Evolutionary conservation across 2,797 vertebrate species (phyloP), one percentile per base, ranked within the genome.

Genomic region (Antrozous pallidus): DNA sequence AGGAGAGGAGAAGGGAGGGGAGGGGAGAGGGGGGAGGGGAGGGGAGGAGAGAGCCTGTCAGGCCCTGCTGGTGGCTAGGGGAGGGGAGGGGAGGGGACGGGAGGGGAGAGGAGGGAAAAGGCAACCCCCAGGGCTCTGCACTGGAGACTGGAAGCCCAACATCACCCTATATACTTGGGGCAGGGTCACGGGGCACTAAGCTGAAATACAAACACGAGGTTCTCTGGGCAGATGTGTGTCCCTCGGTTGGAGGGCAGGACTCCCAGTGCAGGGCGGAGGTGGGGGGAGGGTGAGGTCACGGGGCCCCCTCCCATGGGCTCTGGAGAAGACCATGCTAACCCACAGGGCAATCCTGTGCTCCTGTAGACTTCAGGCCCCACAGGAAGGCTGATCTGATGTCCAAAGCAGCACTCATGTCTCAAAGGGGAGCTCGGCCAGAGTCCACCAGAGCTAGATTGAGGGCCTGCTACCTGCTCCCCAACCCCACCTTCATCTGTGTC

Each of bases 331-430:
- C 4, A 7, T 8, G 28, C 40, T 31, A 7, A 75, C 2, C 3
- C 69, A 9, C 1, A 31, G 20, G 17, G 11, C 20, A 33, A 11
- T 4, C 1, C 3, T 26, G 26, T n/a, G 67, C 24, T 58, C 3
- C 20, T 6, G 0, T 2, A 4, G 13, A 10, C 12, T 24, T 16
- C 5, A 2, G 70, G 45, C 16, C 7, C 42, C 20, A 7, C 3
- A 0, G 42, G 5, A 8, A 78, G 81, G 26, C 24, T 9, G 6
- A 16, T 6, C 13, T 36, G 77, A 22, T 2, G 9, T 16, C 26
- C 33, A 9, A 36, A 56, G 18, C 16, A n/a, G 28, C 36, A 13
- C 3, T 36, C 8, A 1, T 18, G 45, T 38, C 28, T 40, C 4
- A 71, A 18, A n/a, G 67, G 56, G 8, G 36, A 42, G 13, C 47